Percentiles rank a stretch among this genome's conserved stretches.
phyloP scores from a whole-genome alignment of 2,888 invertebrate genomes.

The Argyresthia goedartella region DNA sequence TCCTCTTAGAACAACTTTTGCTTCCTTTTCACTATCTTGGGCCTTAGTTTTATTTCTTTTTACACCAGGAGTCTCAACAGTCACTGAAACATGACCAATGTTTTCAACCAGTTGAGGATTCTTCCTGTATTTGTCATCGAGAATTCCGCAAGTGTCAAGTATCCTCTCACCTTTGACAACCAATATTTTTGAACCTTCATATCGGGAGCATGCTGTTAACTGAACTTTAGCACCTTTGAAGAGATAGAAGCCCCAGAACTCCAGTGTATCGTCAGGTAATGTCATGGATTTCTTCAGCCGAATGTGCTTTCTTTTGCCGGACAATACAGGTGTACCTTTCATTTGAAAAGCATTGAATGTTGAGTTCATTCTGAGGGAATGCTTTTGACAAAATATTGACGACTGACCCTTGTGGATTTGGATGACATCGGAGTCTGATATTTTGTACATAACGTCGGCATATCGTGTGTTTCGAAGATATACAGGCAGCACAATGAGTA shows the following conservation, averaged over 20 bases:
- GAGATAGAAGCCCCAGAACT: constrained; percentile 91
- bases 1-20: constrained; percentile 9
- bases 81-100: constrained; percentile 67
- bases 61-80: constrained; percentile 42
- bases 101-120: constrained; percentile 72
- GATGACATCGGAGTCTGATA: constrained; percentile 87
- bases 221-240: constrained; percentile 82
- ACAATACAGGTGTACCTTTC: constrained; percentile 76
- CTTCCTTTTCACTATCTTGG: constrained; percentile 8
- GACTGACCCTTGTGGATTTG: constrained; percentile 88
- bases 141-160: constrained; percentile 81
- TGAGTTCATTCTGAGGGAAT: constrained; percentile 82
- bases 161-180: constrained; percentile 85
- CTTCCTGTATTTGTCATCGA: constrained; percentile 78
- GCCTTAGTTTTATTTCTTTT: constrained; percentile 11
- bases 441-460: constrained; percentile 81
- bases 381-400: constrained; percentile 84
- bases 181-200: constrained; percentile 82
- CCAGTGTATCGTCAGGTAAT: constrained; percentile 86
- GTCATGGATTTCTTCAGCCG: constrained; percentile 85
- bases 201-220: constrained; percentile 84
- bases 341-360: constrained; percentile 81
- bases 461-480: constrained; percentile 83
- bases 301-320: constrained; percentile 79
- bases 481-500: constrained; percentile 81